phyloP scores from a whole-genome alignment of 2,888 invertebrate genomes.

The Napeogenes sylphis region DNA sequence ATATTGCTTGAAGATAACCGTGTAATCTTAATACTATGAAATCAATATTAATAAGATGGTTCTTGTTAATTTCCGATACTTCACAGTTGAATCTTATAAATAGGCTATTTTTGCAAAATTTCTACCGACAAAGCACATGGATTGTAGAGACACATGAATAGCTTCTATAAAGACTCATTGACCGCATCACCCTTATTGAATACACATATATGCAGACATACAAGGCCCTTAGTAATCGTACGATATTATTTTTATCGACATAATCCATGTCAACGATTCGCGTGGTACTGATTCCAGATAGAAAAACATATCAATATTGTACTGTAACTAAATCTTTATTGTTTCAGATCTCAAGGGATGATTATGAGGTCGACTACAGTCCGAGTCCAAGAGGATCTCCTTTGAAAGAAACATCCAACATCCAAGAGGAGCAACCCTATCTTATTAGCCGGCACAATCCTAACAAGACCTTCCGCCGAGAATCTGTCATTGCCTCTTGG shows the following conservation, averaged over 20 bases:
- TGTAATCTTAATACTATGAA: neutral
- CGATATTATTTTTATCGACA: slow-evolving; percentile 44
- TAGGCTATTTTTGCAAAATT: slow-evolving; percentile 26
- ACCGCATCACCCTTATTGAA: too few relatives aligned
- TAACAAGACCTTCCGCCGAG: slow-evolving; percentile 70
- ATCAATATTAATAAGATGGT: slow-evolving; percentile 27
- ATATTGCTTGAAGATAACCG: slow-evolving; percentile 1
- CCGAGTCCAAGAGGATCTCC: slow-evolving; percentile 68
- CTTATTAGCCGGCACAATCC: slow-evolving; percentile 73
- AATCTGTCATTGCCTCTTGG: slow-evolving; percentile 74
- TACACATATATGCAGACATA: too few relatives aligned
- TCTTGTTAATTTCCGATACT: slow-evolving; percentile 52
- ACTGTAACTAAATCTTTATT: slow-evolving; percentile 35
- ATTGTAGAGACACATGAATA: slow-evolving; percentile 62
- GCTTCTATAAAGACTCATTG: slow-evolving; percentile 53
- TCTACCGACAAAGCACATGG: slow-evolving; percentile 44
- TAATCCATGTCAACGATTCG: too few relatives aligned
- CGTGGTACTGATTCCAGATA: slow-evolving; percentile 15
- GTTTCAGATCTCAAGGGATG: slow-evolving; percentile 71
- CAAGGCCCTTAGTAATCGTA: slow-evolving; percentile 30
- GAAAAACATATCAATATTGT: slow-evolving; percentile 12
- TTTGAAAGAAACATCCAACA: slow-evolving; percentile 68
- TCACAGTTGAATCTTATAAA: slow-evolving; percentile 43
- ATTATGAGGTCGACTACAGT: slow-evolving; percentile 68
- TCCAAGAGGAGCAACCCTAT: slow-evolving; percentile 63